These are phyloP conservation scores for Rhynchopsitta pachyrhyncha DNA, from an alignment of 2,113 vertebrate species.

Conservation along the genomic window DNA sequence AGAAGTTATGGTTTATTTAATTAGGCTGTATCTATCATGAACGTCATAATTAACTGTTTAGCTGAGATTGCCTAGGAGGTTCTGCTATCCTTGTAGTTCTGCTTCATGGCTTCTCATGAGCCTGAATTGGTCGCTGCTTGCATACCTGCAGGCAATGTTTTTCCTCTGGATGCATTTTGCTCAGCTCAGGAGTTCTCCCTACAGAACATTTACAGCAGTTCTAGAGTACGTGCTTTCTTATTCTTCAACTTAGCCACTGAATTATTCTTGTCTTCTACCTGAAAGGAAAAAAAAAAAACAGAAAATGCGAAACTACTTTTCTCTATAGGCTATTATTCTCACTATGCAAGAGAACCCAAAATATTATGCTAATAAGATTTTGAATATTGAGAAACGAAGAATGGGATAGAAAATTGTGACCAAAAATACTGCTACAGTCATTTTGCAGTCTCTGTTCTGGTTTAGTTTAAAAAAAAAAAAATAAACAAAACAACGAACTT, in stretches of 20 bases:
- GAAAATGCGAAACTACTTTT: not conserved
- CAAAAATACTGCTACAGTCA: not conserved
- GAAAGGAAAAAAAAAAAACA: not conserved
- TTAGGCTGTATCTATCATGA: not conserved
- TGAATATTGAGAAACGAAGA: not conserved
- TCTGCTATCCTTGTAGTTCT: not conserved
- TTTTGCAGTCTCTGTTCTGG: not conserved
- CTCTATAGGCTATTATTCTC: not conserved
- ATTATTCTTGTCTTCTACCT: not conserved
- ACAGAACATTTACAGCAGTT: not conserved
- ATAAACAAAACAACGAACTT: not conserved
- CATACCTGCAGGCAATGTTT: not conserved
- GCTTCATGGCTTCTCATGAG: not conserved
- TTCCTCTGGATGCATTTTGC: not conserved
- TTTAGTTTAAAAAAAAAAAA: not conserved
- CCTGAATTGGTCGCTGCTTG: not conserved
- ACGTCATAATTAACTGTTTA: not conserved
- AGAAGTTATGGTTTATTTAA: not conserved
- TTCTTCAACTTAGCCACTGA: not conserved
- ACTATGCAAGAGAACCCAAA: not conserved
- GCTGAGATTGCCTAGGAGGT: not conserved
- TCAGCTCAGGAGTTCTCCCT: accelerated
- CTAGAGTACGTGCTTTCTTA: not conserved
- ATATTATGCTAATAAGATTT: not conserved
- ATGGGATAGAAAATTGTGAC: not conserved